Conservation (phyloP, 2,888 invertebrate species). For the Oxyscelio sp. region DNA sequence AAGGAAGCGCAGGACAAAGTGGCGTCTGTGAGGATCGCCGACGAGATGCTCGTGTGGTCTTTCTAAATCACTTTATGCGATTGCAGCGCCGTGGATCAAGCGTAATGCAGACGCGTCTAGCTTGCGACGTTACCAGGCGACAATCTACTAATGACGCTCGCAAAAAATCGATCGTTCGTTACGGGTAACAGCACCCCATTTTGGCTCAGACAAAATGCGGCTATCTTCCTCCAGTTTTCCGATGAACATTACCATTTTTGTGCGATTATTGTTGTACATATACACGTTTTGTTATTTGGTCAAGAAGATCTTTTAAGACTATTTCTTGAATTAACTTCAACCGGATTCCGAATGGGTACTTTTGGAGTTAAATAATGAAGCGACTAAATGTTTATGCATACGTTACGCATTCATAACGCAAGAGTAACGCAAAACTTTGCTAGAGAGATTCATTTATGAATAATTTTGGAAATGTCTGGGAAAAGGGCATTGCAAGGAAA, state of each 20-base stretch:
- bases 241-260: neutral
- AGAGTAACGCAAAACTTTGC: too few relatives aligned
- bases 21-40: conserved; percentile 35
- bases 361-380: too few relatives aligned
- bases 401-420: too few relatives aligned
- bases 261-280: neutral
- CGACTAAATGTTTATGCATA: too few relatives aligned
- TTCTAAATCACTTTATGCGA: conserved; percentile 66
- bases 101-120: conserved; percentile 54
- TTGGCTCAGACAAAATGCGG: conserved; percentile 29
- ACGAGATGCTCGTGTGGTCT: conserved; percentile 52
- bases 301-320: too few relatives aligned
- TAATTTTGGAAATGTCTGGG: too few relatives aligned
- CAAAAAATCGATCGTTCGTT: conserved; percentile 59
- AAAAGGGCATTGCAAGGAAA: too few relatives aligned
- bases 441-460: too few relatives aligned
- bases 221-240: conserved; percentile 10
- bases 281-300: too few relatives aligned
- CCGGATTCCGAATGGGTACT: too few relatives aligned
- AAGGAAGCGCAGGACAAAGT: conserved; percentile 45
- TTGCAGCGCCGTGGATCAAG: conserved; percentile 52
- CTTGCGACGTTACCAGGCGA: conserved; percentile 49
- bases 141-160: conserved; percentile 55
- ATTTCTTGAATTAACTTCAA: too few relatives aligned
- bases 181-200: conserved; percentile 39